Base-by-base conservation (phyloP, 2,113 vertebrate genomes). In the Dasyurus viverrinus region DNA sequence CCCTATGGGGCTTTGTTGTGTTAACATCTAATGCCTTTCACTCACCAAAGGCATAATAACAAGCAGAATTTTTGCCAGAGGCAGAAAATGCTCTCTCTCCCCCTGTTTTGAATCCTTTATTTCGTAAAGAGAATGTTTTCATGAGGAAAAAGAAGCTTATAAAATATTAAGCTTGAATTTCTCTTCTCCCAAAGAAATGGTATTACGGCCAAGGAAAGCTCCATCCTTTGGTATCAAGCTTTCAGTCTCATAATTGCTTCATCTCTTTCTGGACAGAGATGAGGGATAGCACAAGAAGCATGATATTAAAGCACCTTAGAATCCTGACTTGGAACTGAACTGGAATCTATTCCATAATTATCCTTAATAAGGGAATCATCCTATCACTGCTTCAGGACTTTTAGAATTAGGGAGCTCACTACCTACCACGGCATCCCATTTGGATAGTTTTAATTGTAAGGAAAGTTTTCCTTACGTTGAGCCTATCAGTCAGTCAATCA, bases 51-150 rank as follows among this genome's bases (percentile, higher is more conserved):
- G 36, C 68, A 84, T 84, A 84, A 42, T 23, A n/a, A 84, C 5
- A 84, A 84, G n/a, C 68, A 84, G 36, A 84, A 84, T n/a, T 84
- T 84, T 84, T 84, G 68, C 68, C n/a, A 84, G 68, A 84, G 68
- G 68, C 68, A 84, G 68, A 84, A 42, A 84, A 84, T 42, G n/a
- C 19, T 84, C 68, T 26, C n/a, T 48, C 19, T 36, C 23, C 42
- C 16, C n/a, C n/a, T 84, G 68, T 84, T 84, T 76, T 76, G 68
- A n/a, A 76, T 76, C 14, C 68, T 76, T n/a, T 36, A n/a, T 76
- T 76, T 76, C 68, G n/a, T 22, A 76, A 76, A n/a, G 68, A 76
- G 68, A 19, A 76, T n/a, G 16, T n/a, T 76, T 84, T 84, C 19
- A 84, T 84, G 68, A 84, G 68, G n/a, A 84, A 76, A 76, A 22